Evolutionary conservation across 2,113 vertebrate species (phyloP).

Genomic region (Myotis davidii): DNA sequence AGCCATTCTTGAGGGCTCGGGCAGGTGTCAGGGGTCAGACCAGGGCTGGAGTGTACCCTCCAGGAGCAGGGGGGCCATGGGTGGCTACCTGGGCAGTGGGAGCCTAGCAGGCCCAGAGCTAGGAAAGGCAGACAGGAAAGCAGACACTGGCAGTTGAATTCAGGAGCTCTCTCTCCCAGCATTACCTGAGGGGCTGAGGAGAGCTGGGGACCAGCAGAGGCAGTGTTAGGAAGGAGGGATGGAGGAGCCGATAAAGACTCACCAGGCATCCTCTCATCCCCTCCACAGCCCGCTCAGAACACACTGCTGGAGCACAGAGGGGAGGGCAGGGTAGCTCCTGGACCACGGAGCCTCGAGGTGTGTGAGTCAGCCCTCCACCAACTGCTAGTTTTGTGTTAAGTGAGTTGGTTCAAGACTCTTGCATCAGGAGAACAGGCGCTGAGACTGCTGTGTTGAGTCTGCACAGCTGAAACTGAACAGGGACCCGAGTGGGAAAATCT

Average conservation of each 20-base stretch:
- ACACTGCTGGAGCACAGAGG: not conserved
- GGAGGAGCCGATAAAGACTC: not conserved
- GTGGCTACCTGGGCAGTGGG: not conserved
- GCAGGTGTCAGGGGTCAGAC: not conserved
- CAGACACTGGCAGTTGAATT: not conserved
- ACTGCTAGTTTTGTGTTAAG: not conserved
- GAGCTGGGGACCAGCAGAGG: not conserved
- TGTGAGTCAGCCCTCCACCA: not conserved
- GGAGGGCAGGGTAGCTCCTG: not conserved
- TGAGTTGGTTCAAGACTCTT: not conserved
- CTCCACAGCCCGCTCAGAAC: not conserved
- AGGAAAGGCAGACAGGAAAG: not conserved
- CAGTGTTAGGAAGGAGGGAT: not conserved
- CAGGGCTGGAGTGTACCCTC: not conserved
- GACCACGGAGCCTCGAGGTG: rapidly evolving
- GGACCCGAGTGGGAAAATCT: not conserved
- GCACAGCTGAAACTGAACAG: not conserved
- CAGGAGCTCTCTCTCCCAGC: not conserved
- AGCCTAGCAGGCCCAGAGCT: not conserved
- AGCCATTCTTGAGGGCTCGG: not conserved
- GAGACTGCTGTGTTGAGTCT: not conserved
- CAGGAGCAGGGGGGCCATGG: not conserved
- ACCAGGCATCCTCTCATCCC: not conserved
- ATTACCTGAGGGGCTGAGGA: not conserved
- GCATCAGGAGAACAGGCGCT: not conserved